Base-by-base conservation (phyloP, 2,113 vertebrate genomes). In the Poeciliopsis turrubarensis region DNA sequence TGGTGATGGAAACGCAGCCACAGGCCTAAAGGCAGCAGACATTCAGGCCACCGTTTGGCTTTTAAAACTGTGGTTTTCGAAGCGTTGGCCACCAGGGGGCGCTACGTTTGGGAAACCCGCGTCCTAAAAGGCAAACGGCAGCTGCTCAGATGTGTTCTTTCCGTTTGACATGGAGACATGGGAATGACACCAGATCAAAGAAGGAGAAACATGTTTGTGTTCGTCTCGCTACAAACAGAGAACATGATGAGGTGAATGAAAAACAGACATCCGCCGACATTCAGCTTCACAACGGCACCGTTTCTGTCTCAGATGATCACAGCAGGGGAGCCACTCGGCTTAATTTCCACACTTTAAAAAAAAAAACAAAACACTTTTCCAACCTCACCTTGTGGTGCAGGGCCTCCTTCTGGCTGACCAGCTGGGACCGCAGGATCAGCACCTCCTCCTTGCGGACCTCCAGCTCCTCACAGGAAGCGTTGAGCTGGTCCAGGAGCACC, bases 371-470 rank as follows among this genome's bases (percentile, higher is more conserved):
- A 41, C 14, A 5, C 5, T 5, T 19, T 6, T 5, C 5, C 17
- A 7, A 7, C 25, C 10, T 13, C 89, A 98, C 98, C 97, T 98
- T 99, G 91, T 96, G 97, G 39, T 96, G 96, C 90, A 97, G 93
- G 2, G 97, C 97, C 75, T 98, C 98, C 69, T 98, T 99, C 93
- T 99, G 97, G 93, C 97, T 99, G 74, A 99, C 96, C 27, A 99
- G 95, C 89, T 99, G 98, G n/a, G 97, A 99, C 77, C 97, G 95
- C 70, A 99, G 91, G 86, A 99, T 98, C 57, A 99, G 96, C 79
- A 99, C 98, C 83, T 99, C 98, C 68, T 99, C 98, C 87, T 98
- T 99, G 44, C 98, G 97, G 0, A 99, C 97, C 29, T 99, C 97
- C 1, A 99, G 95, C 89, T 99, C 98, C 62, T 99, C 98, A 1